A percentile compares a stretch with the other conserved stretches of the same genome.
These are phyloP conservation scores for Cabera pusaria DNA, from an alignment of 2,888 invertebrate species.

Conservation along the genomic window DNA sequence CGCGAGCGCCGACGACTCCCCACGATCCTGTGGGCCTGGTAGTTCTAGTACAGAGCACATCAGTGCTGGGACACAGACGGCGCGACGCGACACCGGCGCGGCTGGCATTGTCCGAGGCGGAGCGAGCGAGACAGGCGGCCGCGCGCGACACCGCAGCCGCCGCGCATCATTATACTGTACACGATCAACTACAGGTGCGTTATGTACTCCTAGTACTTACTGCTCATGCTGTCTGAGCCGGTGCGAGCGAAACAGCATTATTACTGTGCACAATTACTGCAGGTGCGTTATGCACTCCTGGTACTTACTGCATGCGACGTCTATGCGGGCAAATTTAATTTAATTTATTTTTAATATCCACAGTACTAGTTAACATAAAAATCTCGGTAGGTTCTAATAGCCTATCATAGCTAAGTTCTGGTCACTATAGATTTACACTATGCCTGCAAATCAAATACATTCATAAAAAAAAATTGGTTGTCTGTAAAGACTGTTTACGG, in stretches of 20 bases:
- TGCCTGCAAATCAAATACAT: too few relatives aligned
- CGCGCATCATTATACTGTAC: conserved; percentile 89
- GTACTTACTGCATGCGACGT: too few relatives aligned
- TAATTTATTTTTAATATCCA: too few relatives aligned
- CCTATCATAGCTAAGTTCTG: too few relatives aligned
- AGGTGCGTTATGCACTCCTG: conserved; percentile 77
- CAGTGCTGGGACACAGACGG: conserved; percentile 86
- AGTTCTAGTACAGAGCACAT: conserved; percentile 93
- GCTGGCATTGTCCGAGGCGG: conserved; percentile 58
- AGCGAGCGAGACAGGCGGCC: conserved; percentile 62
- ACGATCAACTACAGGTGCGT: conserved; percentile 89
- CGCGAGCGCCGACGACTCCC: conserved; percentile 92
- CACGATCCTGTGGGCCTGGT: conserved; percentile 91
- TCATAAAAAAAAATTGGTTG: too few relatives aligned
- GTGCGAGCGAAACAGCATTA: conserved; percentile 58
- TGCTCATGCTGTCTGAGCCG: conserved; percentile 60
- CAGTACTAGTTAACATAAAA: too few relatives aligned
- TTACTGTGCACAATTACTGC: too few relatives aligned
- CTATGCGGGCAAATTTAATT: too few relatives aligned
- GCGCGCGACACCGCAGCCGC: conserved; percentile 86
- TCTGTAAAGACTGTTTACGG: too few relatives aligned
- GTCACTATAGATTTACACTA: too few relatives aligned
- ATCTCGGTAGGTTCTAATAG: too few relatives aligned
- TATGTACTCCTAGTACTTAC: not conserved
- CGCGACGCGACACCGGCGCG: conserved; percentile 62